Base-by-base conservation (phyloP, 2,888 invertebrate genomes). In the Lasioglossum pauxillum region DNA sequence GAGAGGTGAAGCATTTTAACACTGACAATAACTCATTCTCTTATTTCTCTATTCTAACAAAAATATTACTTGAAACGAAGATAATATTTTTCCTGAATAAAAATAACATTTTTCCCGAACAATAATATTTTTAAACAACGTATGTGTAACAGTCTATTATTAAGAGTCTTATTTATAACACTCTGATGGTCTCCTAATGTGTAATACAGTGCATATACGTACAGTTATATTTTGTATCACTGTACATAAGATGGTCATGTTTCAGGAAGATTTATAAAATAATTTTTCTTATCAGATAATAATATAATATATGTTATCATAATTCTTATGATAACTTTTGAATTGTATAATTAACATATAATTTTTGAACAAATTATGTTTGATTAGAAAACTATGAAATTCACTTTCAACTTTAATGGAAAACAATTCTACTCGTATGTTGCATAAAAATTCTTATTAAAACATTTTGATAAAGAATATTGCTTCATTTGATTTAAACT, bases 1-100 rank as follows among this genome's bases (percentile, higher is more conserved):
- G 49, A 69, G 38, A 38, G 49, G 19, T 64, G 77, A 75, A 78
- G 53, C 41, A 84, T 80, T 71, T 78, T 75, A 85, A 75, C 85
- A 53, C 46, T 64, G 69, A 75, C 31, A 85, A 60, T 41, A 77
- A 72, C 44, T 74, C 64, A 44, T 73, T n/a, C 69, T 49, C 12
- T 46, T 46, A 71, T 41, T n/a, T 41, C 10, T 27, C 8, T 14
- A 12, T 76, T 53, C 49, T 46, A 44, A 49, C 38, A 57, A 67
- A 53, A 5, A 23, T 83, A 23, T 38, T 74, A 64, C 41, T 82
- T 41, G 44, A 73, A 73, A 31, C 44, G 44, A 60, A 19, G 8
- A 31, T 31, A 64, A 31, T 64, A 64, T 8, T 31, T 31, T 64
- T 19, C 8, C 19, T 19, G 8, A 64, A 64, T 19, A 31, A 31